Conservation (phyloP, 1,140 invertebrate species). For the Pseudomyrmex sp. region DNA sequence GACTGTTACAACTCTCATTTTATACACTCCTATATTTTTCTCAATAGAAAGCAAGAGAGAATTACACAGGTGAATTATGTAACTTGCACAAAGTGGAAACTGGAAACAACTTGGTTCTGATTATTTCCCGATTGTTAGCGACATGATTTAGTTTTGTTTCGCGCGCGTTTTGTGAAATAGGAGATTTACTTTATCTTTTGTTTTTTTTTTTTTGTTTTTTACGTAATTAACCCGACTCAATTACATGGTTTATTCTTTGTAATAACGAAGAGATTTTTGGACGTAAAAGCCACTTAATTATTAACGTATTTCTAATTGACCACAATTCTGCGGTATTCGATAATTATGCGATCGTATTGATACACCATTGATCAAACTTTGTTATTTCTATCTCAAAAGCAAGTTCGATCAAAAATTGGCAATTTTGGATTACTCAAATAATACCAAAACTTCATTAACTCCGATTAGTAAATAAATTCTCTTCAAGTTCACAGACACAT, state of each 20-base stretch:
- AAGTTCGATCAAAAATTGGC: neutral
- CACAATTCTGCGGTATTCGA: neutral
- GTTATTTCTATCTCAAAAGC: neutral
- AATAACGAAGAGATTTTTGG: neutral
- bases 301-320: neutral
- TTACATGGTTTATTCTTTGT: neutral
- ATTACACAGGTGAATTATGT: neutral
- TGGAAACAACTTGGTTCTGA: neutral
- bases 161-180: neutral
- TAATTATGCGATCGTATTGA: constrained; percentile 17
- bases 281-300: neutral
- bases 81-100: neutral
- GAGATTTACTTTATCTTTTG: too few species aligned
- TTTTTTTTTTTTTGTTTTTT: too few species aligned
- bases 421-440: neutral
- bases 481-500: too few species aligned
- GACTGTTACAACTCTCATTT: constrained; percentile 40
- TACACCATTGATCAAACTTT: constrained; percentile 27
- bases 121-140: neutral
- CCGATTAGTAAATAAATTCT: neutral
- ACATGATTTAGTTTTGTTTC: neutral
- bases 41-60: neutral
- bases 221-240: neutral
- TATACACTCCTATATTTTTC: constrained; percentile 19
- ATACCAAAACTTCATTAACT: neutral